Percentiles rank a stretch among this genome's conserved stretches.
phyloP scores from a whole-genome alignment of 2,113 vertebrate genomes.

The Crotalus helleri region DNA sequence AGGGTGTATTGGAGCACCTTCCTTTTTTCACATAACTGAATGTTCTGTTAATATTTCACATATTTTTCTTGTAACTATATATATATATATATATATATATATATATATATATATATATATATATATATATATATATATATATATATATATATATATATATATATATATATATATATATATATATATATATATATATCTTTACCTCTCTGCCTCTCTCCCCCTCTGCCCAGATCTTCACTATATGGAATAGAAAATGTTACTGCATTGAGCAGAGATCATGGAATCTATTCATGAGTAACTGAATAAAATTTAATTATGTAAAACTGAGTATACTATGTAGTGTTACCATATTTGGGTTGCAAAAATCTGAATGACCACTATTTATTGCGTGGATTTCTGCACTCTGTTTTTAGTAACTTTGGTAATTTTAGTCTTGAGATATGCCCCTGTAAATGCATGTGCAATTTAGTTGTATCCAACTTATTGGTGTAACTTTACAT shows the following conservation, averaged over 20 bases:
- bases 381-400: background rate
- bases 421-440: background rate
- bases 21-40: background rate
- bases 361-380: background rate
- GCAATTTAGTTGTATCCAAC: constrained; percentile 20
- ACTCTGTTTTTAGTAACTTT: background rate
- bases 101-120: too few relatives aligned
- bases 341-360: background rate
- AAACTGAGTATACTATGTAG: background rate
- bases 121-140: too few relatives aligned
- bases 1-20: background rate
- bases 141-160: too few relatives aligned
- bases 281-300: background rate
- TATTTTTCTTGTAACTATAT: background rate
- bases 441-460: background rate
- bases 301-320: background rate
- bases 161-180: too few relatives aligned
- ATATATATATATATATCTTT: too few relatives aligned
- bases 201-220: background rate
- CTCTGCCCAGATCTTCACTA: background rate
- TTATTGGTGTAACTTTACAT: constrained; percentile 39
- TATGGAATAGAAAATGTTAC: background rate
- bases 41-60: background rate
- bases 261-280: background rate
- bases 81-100: too few relatives aligned